Evolutionary conservation across 1,140 invertebrate species (phyloP), one percentile per base, ranked within the genome.

Genomic region (Zaprionus camerounensis): DNA sequence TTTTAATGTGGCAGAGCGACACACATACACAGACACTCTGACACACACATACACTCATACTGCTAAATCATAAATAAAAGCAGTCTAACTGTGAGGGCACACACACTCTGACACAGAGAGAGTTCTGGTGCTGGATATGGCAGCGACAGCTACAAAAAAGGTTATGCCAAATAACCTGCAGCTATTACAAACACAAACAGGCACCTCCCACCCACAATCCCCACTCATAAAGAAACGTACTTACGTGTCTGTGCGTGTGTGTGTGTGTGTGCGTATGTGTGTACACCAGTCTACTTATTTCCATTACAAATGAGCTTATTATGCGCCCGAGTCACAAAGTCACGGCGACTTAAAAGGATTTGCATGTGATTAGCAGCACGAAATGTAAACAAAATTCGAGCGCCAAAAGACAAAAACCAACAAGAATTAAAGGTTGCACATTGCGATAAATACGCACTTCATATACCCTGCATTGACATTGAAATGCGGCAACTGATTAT

Each of bases 251-350:
- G 57, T 63, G 80, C 58, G 57, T 55, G 46, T 4, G 5, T 56
- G 22, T 53, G 3, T 49, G 61, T 57, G 41, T 56, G 38, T 63
- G 80, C 65, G 57, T 55, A 17, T 11, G 44, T 17, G 44, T 46
- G 44, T 7, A 5, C 6, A 17, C 20, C 58, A 41, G 59, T 36
- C 28, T 73, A 66, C 71, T 74, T 78, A 78, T 78, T 78, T 78
- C 71, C 86, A 85, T 88, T 88, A 88, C 84, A 88, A 88, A 88
- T 88, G 85, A 85, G 85, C 85, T 90, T 88, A 88, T 88, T 88
- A 88, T 91, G 72, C 81, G 84, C 76, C 81, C 82, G 71, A 90
- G 81, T 90, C 85, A 82, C 81, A 88, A 88, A 88, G 85, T 90
- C 85, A 88, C 85, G 77, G 85, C 85, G 85, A 88, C 85, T 88